Percentiles rank a stretch among this genome's conserved stretches.
Evolutionary conservation across 2,113 vertebrate species (phyloP).

Genomic region (Sapayoa aenigma): DNA sequence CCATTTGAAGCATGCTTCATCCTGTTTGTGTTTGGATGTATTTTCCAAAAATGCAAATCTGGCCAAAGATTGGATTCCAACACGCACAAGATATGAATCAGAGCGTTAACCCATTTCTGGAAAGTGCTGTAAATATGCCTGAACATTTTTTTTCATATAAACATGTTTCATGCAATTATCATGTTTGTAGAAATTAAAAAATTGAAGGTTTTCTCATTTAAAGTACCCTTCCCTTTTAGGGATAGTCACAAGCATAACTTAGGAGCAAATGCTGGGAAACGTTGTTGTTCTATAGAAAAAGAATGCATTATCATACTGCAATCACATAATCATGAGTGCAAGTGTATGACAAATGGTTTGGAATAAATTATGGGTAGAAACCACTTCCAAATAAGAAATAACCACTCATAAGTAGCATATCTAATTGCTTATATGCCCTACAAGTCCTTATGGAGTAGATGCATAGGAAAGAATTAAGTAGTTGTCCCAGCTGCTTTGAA

Average conservation of each 20-base stretch:
- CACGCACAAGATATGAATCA: background rate
- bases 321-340: background rate
- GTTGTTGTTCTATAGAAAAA: background rate
- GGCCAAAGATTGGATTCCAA: background rate
- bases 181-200: background rate
- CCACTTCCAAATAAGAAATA: conserved; percentile 34
- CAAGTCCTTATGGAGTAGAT: background rate
- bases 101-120: background rate
- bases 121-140: background rate
- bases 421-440: conserved; percentile 11
- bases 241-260: background rate
- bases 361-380: conserved; percentile 23
- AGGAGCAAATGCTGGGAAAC: background rate
- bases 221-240: background rate
- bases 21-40: background rate
- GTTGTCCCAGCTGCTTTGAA: background rate
- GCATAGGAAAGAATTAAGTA: background rate
- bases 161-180: background rate
- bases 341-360: conserved; percentile 4
- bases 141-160: background rate
- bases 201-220: background rate
- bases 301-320: background rate
- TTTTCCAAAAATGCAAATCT: background rate
- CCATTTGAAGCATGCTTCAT: background rate
- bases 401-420: background rate